Conservation (phyloP, 2,113 vertebrate species). For the Podiceps cristatus region DNA sequence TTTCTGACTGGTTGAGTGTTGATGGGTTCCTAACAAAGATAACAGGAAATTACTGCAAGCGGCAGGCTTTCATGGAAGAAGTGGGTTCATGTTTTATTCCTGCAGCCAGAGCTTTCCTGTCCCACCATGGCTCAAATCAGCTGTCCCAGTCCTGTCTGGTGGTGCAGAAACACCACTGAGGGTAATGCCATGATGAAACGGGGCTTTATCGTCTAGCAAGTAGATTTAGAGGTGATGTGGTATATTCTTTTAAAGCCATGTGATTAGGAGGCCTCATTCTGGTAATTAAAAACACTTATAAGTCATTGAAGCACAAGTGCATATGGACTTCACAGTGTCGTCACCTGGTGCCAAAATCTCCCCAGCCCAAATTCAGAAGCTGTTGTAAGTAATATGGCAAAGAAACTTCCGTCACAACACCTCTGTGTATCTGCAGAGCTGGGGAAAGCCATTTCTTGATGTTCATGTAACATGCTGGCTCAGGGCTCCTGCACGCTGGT, state of each 20-base stretch:
- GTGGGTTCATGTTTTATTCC: not conserved
- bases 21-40: not conserved
- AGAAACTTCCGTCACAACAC: not conserved
- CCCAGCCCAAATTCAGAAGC: not conserved
- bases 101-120: not conserved
- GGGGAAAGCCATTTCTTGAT: not conserved
- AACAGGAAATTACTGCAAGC: not conserved
- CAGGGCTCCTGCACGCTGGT: not conserved
- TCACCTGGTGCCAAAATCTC: not conserved
- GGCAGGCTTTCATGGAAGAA: not conserved
- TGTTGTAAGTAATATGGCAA: not conserved
- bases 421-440: not conserved
- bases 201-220: not conserved
- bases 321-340: not conserved
- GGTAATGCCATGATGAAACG: not conserved
- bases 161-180: not conserved
- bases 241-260: not conserved
- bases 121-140: accelerated
- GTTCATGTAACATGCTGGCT: accelerated
- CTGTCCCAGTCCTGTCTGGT: not conserved
- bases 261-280: not conserved
- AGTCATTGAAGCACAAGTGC: not conserved
- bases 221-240: not conserved
- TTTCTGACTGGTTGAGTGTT: not conserved
- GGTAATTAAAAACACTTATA: not conserved